These are phyloP conservation scores for Artibeus lituratus DNA, from an alignment of 2,797 vertebrate genomes.

Conservation along the genomic window DNA sequence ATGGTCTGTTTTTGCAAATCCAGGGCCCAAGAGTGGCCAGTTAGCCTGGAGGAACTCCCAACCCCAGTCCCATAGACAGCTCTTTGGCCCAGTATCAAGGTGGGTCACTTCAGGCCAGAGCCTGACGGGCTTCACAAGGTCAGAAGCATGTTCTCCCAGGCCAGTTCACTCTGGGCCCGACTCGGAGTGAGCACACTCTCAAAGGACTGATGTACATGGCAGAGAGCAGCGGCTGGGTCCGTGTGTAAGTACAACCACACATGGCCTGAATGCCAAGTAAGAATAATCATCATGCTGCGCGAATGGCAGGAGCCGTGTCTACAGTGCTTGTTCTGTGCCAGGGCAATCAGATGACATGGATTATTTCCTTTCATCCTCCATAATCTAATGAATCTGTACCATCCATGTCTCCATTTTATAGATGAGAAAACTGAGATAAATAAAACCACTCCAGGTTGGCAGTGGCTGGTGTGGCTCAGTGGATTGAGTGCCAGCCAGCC, in stretches of 20 bases:
- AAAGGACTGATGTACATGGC: not conserved
- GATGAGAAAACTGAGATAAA: constrained; percentile 9
- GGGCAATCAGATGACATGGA: not conserved
- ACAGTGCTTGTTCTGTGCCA: not conserved
- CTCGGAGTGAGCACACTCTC: not conserved
- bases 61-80: not conserved
- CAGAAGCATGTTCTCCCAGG: not conserved
- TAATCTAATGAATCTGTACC: not conserved
- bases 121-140: not conserved
- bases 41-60: not conserved
- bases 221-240: not conserved
- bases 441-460: not conserved
- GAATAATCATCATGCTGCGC: not conserved
- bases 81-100: not conserved
- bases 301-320: not conserved
- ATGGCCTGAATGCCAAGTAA: not conserved
- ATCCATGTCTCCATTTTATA: not conserved
- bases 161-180: not conserved
- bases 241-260: not conserved
- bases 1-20: not conserved
- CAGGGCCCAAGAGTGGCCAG: not conserved
- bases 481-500: too few species aligned
- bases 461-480: too few species aligned
- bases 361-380: not conserved
- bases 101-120: not conserved